Percentiles rank a stretch among this genome's conserved stretches.
These are phyloP conservation scores for Isurus oxyrinchus DNA, from an alignment of 2,113 vertebrate genomes.

Conservation along the genomic window DNA sequence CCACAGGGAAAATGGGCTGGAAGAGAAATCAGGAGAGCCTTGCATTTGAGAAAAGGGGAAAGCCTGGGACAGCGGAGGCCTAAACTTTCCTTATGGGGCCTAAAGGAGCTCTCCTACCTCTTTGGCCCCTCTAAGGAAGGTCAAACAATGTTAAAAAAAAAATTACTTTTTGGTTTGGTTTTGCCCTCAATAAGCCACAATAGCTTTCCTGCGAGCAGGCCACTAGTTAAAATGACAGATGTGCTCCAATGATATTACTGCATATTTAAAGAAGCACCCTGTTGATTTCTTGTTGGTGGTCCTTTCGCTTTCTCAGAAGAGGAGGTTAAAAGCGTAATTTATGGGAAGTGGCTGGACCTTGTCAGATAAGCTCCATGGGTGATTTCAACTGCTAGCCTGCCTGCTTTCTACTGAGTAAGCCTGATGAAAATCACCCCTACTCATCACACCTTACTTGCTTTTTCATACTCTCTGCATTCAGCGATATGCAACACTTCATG, in stretches of 20 bases:
- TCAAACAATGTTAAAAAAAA: neutral
- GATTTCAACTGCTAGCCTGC: neutral
- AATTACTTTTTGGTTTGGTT: neutral
- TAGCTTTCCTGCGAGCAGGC: neutral
- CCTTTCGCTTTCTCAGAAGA: neutral
- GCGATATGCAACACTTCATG: neutral
- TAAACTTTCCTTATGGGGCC: neutral
- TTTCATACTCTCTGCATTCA: neutral
- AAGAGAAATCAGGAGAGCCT: neutral
- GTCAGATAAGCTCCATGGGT: too few relatives aligned
- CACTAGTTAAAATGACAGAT: neutral
- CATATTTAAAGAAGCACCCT: neutral
- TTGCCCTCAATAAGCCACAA: neutral
- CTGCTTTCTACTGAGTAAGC: neutral
- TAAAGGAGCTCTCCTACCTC: neutral
- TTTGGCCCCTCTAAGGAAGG: neutral
- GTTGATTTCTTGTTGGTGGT: neutral
- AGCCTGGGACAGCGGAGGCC: neutral
- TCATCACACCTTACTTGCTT: neutral
- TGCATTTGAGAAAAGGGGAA: neutral
- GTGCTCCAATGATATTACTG: neutral
- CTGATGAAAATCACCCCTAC: neutral
- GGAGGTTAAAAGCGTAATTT: neutral
- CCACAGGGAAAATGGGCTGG: neutral
- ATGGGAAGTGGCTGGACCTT: neutral